Percentiles rank a stretch among this genome's conserved stretches.
These are phyloP conservation scores for Numenius phaeopus DNA, from an alignment of 2,797 vertebrate species.

Conservation along the genomic window DNA sequence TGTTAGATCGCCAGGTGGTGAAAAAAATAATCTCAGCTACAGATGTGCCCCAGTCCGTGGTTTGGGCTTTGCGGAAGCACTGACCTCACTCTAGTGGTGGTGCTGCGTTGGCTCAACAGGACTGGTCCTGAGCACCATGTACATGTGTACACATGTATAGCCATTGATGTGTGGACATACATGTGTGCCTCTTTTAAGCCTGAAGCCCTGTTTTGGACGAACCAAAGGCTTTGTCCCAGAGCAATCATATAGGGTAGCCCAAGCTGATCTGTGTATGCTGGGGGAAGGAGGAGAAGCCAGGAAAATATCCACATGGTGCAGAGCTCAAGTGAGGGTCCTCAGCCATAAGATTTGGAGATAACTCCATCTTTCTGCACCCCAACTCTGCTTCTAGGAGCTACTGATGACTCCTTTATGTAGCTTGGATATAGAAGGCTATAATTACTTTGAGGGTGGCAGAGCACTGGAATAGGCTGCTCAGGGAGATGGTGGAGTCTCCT, in stretches of 20 bases:
- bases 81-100: fast-evolving
- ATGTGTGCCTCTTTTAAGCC: fast-evolving
- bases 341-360: background rate
- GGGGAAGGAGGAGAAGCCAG: background rate
- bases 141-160: fast-evolving
- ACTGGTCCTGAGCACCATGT: fast-evolving
- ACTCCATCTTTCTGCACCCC: background rate
- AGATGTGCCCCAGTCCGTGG: background rate
- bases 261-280: background rate
- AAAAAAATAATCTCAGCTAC: background rate
- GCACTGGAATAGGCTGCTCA: no score
- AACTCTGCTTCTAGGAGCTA: background rate
- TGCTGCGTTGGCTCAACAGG: background rate
- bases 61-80: background rate
- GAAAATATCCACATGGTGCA: background rate
- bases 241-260: background rate
- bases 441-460: no score
- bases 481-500: no score
- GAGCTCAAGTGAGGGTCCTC: background rate
- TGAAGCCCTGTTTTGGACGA: background rate
- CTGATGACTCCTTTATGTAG: background rate
- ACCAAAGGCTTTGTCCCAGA: background rate
- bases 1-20: background rate
- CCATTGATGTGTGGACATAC: background rate
- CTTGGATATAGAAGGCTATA: background rate